These are phyloP conservation scores for Passer montanus DNA, from an alignment of 2,113 vertebrate genomes.

Conservation along the genomic window DNA sequence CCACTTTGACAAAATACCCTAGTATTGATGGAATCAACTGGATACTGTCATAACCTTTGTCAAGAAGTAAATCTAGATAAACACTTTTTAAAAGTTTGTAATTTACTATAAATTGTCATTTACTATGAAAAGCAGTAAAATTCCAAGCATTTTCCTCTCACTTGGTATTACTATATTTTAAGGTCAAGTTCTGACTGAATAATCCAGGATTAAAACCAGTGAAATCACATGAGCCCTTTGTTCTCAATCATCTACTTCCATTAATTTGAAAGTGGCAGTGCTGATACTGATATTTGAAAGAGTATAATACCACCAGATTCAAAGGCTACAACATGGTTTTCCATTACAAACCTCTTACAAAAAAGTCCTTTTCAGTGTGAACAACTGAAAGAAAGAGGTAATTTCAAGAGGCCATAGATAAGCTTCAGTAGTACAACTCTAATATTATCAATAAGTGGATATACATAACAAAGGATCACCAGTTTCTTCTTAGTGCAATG, in stretches of 20 bases:
- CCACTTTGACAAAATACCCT: not conserved
- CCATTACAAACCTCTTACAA: not conserved
- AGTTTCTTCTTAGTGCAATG: not conserved
- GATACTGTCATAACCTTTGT: not conserved
- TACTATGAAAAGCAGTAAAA: not conserved
- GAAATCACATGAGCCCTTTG: conserved; percentile 25
- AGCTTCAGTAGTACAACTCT: not conserved
- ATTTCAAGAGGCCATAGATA: not conserved
- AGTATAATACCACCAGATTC: not conserved
- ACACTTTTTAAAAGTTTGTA: not conserved
- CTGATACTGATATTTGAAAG: not conserved
- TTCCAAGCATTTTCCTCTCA: not conserved
- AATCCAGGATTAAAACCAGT: conserved; percentile 32
- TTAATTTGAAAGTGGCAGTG: not conserved
- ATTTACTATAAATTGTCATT: not conserved
- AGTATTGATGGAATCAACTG: not conserved
- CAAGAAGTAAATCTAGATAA: not conserved
- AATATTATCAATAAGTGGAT: not conserved
- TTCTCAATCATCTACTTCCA: not conserved
- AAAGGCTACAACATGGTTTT: not conserved
- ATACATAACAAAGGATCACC: not conserved
- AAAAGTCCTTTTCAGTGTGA: not conserved
- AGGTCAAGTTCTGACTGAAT: not conserved
- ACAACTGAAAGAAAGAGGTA: not conserved
- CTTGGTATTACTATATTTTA: not conserved